Percentiles rank a stretch among this genome's conserved stretches.
Conservation (phyloP, 2,113 vertebrate species). For the Pterophyllum scalare region DNA sequence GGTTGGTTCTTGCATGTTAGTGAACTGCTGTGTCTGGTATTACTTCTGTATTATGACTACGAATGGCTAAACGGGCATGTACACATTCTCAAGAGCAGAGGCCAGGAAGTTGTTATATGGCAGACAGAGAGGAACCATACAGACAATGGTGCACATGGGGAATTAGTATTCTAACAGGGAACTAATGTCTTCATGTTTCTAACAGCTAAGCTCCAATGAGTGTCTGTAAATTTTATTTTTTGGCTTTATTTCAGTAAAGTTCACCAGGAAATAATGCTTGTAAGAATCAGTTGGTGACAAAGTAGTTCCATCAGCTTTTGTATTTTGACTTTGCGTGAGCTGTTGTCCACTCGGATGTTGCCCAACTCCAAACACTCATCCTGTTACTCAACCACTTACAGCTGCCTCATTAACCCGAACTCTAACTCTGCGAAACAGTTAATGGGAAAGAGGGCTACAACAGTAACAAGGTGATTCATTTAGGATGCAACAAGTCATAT, state of each 20-base stretch:
- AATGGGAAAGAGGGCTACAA: background rate
- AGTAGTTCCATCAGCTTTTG: background rate
- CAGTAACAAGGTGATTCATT: background rate
- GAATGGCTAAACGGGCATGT: background rate
- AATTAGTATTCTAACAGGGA: background rate
- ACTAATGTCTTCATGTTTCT: background rate
- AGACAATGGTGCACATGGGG: background rate
- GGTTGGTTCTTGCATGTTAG: background rate
- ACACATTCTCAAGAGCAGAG: slow-evolving; percentile 27
- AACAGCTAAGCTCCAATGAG: background rate
- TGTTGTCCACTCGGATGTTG: background rate
- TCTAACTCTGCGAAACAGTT: too few species aligned
- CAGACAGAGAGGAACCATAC: background rate
- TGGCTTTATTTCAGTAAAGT: background rate
- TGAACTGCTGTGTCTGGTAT: background rate
- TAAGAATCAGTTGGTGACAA: background rate
- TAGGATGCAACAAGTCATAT: background rate
- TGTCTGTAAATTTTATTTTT: background rate
- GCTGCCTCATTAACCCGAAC: background rate
- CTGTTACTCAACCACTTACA: background rate
- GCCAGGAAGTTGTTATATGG: slow-evolving; percentile 25
- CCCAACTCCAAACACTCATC: background rate
- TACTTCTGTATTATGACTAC: background rate
- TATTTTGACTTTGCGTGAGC: background rate
- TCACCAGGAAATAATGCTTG: background rate